Base-by-base conservation (phyloP, 2,888 invertebrate genomes). In the Clunio marinus region DNA sequence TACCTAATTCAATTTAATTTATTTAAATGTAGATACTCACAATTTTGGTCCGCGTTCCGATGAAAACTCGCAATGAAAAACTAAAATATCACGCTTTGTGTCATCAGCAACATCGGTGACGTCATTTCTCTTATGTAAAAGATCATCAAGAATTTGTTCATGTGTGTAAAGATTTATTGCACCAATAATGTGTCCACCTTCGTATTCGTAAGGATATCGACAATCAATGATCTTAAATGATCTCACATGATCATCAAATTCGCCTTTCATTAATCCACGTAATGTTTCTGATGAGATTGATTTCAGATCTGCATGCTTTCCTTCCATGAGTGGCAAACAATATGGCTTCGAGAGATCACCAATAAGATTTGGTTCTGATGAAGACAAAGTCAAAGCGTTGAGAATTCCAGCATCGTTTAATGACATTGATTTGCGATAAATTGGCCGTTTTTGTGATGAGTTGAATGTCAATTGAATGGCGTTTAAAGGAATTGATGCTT, bases 51-150 rank as follows among this genome's bases (percentile, higher is more conserved):
- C 98, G 68, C 98, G 84, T 80, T 97, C 93, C 69, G 93, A 89
- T 0, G 96, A 96, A 81, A 96, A 99, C 79, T 99, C 98, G 80
- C 99, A 99, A 78, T 99, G 98, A 80, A 99, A 97, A 57, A 99
- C 87, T 51, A 98, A 81, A 59, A 97, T 87, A 71, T 85, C 81
- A 65, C 91, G 80, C 72, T 83, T 85, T 69, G 74, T 73, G 70
- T 72, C 75, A 37, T 73, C 72, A 71, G 72, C 72, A 73, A 75
- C 71, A 76, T n/a, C n/a, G n/a, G n/a, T n/a, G n/a, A n/a, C n/a
- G n/a, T n/a, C n/a, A n/a, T n/a, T n/a, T n/a, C n/a, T n/a, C n/a
- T n/a, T n/a, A n/a, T n/a, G n/a, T n/a, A n/a, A n/a, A n/a, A n/a
- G 83, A 72, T 83, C 81, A 70, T 82, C 80, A 70, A 85, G 78